Base-by-base conservation (phyloP, 2,888 invertebrate genomes). In the Drosophila engyochracea region DNA sequence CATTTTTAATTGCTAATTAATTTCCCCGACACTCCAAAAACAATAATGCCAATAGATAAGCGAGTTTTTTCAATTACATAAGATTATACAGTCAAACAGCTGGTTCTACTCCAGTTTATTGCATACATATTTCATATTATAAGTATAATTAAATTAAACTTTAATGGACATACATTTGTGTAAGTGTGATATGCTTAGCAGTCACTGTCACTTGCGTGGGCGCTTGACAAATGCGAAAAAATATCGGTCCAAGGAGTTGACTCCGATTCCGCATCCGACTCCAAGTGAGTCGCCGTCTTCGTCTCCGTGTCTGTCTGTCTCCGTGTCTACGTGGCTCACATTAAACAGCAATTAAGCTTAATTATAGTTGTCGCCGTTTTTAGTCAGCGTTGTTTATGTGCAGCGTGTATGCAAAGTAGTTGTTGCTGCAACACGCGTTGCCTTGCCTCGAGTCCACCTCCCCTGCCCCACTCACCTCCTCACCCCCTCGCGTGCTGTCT, bases 291-390 rank as follows among this genome's bases (percentile, higher is more conserved):
- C 30, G 44, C 30, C 28, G 22, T 30, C 33, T 53, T 7, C 22
- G 25, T 28, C 28, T 51, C 22, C 19, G 19, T 25, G 16, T 28
- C 19, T n/a, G 41, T 37, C 35, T 67, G 31, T 25, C 59, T 55
- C 61, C 61, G 58, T 59, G 51, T 64, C 62, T 61, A 25, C 25
- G 74, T 75, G 76, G 80, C 66, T 78, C 82, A 82, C 88, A 85
- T 88, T 88, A 90, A 88, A 88, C 88, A 88, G 90, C 87, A 88
- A 88, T 88, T 88, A 88, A 88, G 87, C 90, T 88, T 90, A 88
- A 88, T 88, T 88, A 88, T 90, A 90, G 84, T 90, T 88, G 88
- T 86, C 84, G 88, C 85, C 86, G 90, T 84, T 88, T 88, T 89
- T 88, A 83, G 85, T 71, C 89, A 83, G 77, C 74, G 81, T 85